Evolutionary conservation across 2,888 invertebrate species (phyloP).

Genomic region (Volucella inanis): DNA sequence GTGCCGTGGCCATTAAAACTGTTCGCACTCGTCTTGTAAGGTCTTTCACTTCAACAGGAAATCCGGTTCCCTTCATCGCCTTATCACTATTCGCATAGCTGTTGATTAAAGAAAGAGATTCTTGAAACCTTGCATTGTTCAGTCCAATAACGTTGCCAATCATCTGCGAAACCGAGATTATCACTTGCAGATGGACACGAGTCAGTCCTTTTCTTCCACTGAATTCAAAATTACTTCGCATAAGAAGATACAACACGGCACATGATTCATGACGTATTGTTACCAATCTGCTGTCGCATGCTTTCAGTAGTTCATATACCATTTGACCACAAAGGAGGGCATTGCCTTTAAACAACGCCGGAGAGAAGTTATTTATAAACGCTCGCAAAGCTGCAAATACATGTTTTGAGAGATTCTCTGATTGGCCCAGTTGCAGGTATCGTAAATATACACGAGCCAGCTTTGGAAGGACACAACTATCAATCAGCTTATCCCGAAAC

Average conservation of each 20-base stretch:
- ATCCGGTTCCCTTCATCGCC: conserved; percentile 96
- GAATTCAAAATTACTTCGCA: conserved; percentile 97
- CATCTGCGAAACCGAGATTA: conserved; percentile 97
- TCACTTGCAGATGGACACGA: conserved; percentile 95
- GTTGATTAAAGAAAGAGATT: conserved; percentile 95
- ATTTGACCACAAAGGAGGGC: conserved; percentile 91
- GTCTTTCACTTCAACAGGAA: conserved; percentile 95
- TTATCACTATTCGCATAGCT: conserved; percentile 96
- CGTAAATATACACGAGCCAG: conserved; percentile 93
- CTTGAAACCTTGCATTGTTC: conserved; percentile 97
- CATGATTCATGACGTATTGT: conserved; percentile 95
- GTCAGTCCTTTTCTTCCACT: conserved; percentile 92
- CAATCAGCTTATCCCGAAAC: conserved; percentile 86
- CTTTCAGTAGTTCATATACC: conserved; percentile 90
- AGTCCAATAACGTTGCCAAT: conserved; percentile 94
- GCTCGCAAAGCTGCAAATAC: conserved; percentile 95
- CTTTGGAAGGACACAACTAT: conserved; percentile 89
- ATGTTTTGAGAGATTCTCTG: conserved; percentile 94
- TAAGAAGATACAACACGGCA: conserved; percentile 94
- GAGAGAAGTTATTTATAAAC: conserved; percentile 95
- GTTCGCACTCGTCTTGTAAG: conserved; percentile 96
- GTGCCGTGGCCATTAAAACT: conserved; percentile 96
- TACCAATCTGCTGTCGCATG: conserved; percentile 93
- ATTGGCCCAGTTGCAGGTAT: conserved; percentile 94
- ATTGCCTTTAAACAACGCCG: conserved; percentile 93